These are phyloP conservation scores for Labia minor DNA, from an alignment of 2,888 invertebrate genomes.

Conservation along the genomic window DNA sequence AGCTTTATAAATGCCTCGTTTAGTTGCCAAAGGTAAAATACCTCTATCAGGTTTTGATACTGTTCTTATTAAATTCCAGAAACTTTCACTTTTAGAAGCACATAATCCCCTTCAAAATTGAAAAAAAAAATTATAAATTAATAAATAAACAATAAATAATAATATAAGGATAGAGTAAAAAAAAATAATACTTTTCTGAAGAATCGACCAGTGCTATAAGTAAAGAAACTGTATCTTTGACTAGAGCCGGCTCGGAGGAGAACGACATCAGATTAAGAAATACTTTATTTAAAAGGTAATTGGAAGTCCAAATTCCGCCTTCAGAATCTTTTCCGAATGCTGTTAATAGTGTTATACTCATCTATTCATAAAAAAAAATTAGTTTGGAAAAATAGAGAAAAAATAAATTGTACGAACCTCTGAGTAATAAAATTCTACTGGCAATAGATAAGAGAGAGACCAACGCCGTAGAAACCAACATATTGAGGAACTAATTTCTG, in stretches of 20 bases:
- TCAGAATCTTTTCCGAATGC: constrained; percentile 57
- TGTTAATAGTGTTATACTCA: constrained; percentile 48
- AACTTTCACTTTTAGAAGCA: constrained; percentile 45
- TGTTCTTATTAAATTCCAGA: constrained; percentile 44
- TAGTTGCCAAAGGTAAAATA: constrained; percentile 45
- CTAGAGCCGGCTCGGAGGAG: constrained; percentile 48
- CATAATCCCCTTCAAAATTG: constrained; percentile 41
- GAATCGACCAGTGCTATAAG: constrained; percentile 45
- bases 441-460: constrained; percentile 58
- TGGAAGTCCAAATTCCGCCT: constrained; percentile 49
- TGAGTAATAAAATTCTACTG: constrained; percentile 41
- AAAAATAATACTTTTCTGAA: constrained; percentile 37
- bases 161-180: constrained; percentile 1
- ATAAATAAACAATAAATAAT: constrained; percentile 21
- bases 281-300: constrained; percentile 54
- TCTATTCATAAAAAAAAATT: constrained; percentile 35
- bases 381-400: not conserved
- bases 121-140: not conserved
- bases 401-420: constrained; percentile 31
- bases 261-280: constrained; percentile 50
- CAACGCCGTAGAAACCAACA: constrained; percentile 72
- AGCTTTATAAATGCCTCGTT: constrained; percentile 58
- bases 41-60: constrained; percentile 42
- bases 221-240: constrained; percentile 51
- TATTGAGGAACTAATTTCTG: constrained; percentile 63